Evolutionary conservation across 1,140 invertebrate genomes (phyloP), one percentile per base, ranked within the genome.

Genomic region (Zaprionus kolodkinae): DNA sequence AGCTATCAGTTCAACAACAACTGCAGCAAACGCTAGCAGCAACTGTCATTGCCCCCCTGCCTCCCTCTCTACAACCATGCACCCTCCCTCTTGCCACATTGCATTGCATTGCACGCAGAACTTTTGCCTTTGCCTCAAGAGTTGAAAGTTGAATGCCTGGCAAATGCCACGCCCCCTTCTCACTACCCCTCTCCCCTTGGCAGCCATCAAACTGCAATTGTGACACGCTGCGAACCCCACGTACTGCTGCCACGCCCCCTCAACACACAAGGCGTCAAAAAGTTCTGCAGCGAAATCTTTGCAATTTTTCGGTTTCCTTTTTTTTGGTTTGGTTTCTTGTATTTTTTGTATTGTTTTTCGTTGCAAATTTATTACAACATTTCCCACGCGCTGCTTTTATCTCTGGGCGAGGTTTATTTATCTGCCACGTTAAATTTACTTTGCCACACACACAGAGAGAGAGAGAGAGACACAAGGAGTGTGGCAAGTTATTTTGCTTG

Each of bases 91-190:
- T 10, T 35, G 35, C 38, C 5, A 12, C 5, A 7, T 2, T 30
- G 27, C 36, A 50, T 30, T 10, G 36, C 15, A 38, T 45, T 35
- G 61, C 36, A 15, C 21, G 11, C 45, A 7, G 30, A 67, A 57
- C 56, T 72, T 76, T 43, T 69, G 33, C 30, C 27, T 76, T 43
- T 69, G 33, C 30, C 27, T 80, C 85, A 81, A 84, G 81, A 89
- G 85, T 89, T 89, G 85, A 89, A 89, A 89, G 85, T 89, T 89
- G 85, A 89, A 89, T 65, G 85, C 69, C 85, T 89, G 71, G 64
- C 72, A 89, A 89, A 89, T 85, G 84, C 84, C 71, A 87, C 81
- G 77, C 84, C 76, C 84, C 84, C 45, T 27, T 13, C 45, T 50
- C 57, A 17, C 35, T 12, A n/a, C 45, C 67, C 77, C 74, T 73